Conservation (phyloP, 2,113 vertebrate genomes). For the Protobothrops flavoviridis region DNA sequence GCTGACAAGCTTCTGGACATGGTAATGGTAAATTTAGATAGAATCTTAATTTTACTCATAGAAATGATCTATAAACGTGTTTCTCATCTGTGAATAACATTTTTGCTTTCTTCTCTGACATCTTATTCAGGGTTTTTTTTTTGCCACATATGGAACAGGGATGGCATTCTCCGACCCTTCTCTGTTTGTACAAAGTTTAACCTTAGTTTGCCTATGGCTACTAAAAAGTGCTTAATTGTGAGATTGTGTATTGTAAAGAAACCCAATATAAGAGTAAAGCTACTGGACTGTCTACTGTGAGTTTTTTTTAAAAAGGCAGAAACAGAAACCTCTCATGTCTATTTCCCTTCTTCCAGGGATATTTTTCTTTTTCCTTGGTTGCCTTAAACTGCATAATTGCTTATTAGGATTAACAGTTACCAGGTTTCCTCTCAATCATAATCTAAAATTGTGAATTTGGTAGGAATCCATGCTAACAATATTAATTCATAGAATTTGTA, state of each 20-base stretch:
- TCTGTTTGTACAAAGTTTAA: not conserved
- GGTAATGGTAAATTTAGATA: not conserved
- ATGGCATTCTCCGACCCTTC: not conserved
- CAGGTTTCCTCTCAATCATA: not conserved
- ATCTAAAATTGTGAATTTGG: not conserved
- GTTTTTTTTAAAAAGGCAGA: not conserved
- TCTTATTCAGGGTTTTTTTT: not conserved
- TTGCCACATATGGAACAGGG: not conserved
- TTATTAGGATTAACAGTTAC: not conserved
- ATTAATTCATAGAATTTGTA: not conserved
- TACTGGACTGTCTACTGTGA: not conserved
- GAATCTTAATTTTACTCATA: not conserved
- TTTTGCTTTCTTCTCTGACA: not conserved
- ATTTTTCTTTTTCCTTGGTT: not conserved
- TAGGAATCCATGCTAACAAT: not conserved
- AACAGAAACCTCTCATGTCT: not conserved
- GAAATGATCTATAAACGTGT: not conserved
- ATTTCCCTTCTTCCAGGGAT: not conserved
- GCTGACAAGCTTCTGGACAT: not conserved
- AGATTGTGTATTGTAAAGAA: not conserved
- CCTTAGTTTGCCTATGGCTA: not conserved
- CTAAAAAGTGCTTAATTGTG: not conserved
- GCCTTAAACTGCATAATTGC: not conserved
- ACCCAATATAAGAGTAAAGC: not conserved
- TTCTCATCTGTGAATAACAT: not conserved